Conservation (phyloP, 2,797 vertebrate species). For the Enteromius unitaeniatus region DNA sequence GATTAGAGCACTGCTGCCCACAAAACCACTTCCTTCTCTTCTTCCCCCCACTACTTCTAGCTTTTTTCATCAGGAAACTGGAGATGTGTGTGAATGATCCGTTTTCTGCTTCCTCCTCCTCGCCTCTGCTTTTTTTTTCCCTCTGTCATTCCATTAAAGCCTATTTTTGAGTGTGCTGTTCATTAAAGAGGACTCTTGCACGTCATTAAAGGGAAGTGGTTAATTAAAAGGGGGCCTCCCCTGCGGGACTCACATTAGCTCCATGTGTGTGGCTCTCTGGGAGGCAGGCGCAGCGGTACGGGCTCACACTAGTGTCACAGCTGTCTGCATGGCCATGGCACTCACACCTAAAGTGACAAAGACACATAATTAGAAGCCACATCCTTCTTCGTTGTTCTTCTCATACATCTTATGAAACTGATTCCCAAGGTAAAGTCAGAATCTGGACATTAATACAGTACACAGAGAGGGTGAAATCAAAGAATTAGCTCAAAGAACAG, state of each 20-base stretch:
- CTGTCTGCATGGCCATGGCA: constrained; percentile 88
- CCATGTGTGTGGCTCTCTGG: constrained; percentile 86
- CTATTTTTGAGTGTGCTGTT: constrained; percentile 61
- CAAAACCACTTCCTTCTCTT: constrained; percentile 63
- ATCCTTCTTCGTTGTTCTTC: not conserved
- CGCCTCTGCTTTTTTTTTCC: constrained; percentile 5
- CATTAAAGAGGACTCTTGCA: constrained; percentile 68
- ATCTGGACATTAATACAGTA: not conserved
- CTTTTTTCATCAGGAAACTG: constrained; percentile 57
- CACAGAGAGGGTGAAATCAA: not conserved
- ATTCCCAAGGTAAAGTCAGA: not conserved
- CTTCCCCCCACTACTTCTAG: constrained; percentile 37
- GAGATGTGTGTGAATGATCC: constrained; percentile 48
- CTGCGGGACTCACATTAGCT: constrained; percentile 83
- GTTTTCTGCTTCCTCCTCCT: not conserved
- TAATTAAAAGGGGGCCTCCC: constrained; percentile 69
- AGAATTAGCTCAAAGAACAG: not conserved
- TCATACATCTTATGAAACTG: not conserved
- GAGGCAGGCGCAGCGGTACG: constrained; percentile 85
- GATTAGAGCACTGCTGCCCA: constrained; percentile 63
- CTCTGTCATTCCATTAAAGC: constrained; percentile 57
- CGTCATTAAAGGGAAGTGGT: constrained; percentile 69
- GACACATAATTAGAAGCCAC: constrained; percentile 49
- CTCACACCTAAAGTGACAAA: constrained; percentile 81
- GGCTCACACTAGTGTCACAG: constrained; percentile 79